These are phyloP conservation scores for Digitonthophagus gazella DNA, from an alignment of 2,888 invertebrate species.

Conservation along the genomic window DNA sequence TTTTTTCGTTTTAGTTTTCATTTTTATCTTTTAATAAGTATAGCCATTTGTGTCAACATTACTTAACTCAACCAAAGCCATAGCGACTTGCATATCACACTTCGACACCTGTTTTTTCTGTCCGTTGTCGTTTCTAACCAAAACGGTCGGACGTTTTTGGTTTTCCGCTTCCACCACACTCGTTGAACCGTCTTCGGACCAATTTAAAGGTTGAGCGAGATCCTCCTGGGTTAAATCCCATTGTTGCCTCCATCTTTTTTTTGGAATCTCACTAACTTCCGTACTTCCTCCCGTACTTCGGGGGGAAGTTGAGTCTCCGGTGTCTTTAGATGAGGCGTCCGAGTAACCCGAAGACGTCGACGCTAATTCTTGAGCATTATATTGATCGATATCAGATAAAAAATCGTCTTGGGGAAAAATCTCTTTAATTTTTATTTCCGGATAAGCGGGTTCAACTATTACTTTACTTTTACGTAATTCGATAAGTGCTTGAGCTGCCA, in stretches of 20 bases:
- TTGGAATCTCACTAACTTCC: slow-evolving; percentile 49
- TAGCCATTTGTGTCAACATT: background rate
- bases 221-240: slow-evolving; percentile 48
- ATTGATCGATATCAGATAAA: slow-evolving; percentile 22
- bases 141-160: slow-evolving; percentile 56
- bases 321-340: background rate
- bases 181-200: slow-evolving; percentile 45
- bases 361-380: slow-evolving; percentile 23
- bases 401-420: slow-evolving; percentile 13
- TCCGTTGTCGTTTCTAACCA: slow-evolving; percentile 50
- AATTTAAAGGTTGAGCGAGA: slow-evolving; percentile 55
- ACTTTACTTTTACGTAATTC: slow-evolving; percentile 18
- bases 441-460: background rate
- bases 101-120: slow-evolving; percentile 42
- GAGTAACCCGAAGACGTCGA: slow-evolving; percentile 2
- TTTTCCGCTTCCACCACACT: slow-evolving; percentile 47
- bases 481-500: slow-evolving; percentile 27
- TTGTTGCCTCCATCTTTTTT: slow-evolving; percentile 59
- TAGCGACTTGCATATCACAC: slow-evolving; percentile 59
- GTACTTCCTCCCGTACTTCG: background rate
- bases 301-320: background rate
- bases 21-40: background rate
- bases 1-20: background rate
- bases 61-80: slow-evolving; percentile 59
- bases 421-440: background rate